Evolutionary conservation across 2,113 vertebrate genomes (phyloP).

Genomic region (Ophthalmotilapia sp.): DNA sequence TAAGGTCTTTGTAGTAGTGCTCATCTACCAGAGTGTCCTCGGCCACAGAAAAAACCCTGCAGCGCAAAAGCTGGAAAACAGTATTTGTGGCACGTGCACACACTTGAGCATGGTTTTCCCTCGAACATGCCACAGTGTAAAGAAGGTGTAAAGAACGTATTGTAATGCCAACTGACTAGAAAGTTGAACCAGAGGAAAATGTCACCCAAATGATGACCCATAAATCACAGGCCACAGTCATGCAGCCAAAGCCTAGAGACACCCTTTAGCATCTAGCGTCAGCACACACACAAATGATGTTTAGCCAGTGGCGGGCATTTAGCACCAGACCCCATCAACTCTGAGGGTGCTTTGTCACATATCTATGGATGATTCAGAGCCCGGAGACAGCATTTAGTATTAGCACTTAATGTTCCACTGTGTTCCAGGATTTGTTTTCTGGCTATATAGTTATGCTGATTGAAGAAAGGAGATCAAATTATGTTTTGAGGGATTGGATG

Average conservation of each 20-base stretch:
- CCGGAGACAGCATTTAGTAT: conserved; percentile 34
- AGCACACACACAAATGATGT: conserved; percentile 37
- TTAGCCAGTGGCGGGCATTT: conserved; percentile 50
- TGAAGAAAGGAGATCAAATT: conserved; percentile 51
- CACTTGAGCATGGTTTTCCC: background rate
- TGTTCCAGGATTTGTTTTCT: conserved; percentile 30
- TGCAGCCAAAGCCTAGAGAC: conserved; percentile 44
- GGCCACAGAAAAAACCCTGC: background rate
- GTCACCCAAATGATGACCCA: conserved; percentile 57
- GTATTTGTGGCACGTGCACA: background rate
- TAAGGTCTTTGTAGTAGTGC: background rate
- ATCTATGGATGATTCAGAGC: conserved; percentile 58
- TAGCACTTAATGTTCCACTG: conserved; percentile 44
- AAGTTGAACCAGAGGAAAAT: conserved; percentile 43
- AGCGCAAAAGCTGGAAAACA: background rate
- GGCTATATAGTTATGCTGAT: conserved; percentile 41
- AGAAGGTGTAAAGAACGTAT: conserved; percentile 39
- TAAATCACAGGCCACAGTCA: conserved; percentile 50
- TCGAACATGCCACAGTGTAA: background rate
- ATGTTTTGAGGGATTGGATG: conserved; percentile 32
- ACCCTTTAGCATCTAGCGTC: conserved; percentile 40
- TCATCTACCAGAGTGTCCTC: background rate
- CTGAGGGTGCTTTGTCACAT: conserved; percentile 38
- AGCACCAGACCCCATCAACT: conserved; percentile 59
- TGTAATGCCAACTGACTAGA: conserved; percentile 23